These are phyloP conservation scores for Labrus mixtus DNA, from an alignment of 2,113 vertebrate species.

Conservation along the genomic window DNA sequence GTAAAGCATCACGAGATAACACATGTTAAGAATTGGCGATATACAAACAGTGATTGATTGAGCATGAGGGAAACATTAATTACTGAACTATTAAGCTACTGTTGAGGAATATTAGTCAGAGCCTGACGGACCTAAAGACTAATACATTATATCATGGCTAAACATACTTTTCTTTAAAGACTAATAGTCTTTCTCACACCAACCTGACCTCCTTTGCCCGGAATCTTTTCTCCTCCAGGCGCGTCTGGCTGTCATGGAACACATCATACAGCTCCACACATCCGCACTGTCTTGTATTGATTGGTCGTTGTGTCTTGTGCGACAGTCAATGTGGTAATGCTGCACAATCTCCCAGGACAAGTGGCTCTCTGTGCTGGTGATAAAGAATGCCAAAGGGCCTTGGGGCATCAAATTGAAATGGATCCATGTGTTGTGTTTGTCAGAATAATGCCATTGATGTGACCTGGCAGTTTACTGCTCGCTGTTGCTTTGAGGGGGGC, in stretches of 20 bases:
- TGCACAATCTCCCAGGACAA: conserved; percentile 40
- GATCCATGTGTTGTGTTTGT: conserved; percentile 23
- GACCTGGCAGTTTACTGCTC: conserved; percentile 22
- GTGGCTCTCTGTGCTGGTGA: conserved; percentile 40
- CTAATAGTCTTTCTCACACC: neutral
- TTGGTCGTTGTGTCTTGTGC: conserved; percentile 49
- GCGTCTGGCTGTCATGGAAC: conserved; percentile 7
- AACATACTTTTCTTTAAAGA: neutral
- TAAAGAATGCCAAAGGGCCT: conserved; percentile 48
- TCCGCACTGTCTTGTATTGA: conserved; percentile 30
- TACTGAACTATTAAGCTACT: neutral
- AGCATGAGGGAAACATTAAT: too few relatives aligned
- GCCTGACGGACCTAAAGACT: neutral
- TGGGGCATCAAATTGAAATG: conserved; percentile 53
- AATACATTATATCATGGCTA: neutral
- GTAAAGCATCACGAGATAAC: too few relatives aligned
- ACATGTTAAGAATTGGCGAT: too few relatives aligned
- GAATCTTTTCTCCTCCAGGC: conserved; percentile 2
- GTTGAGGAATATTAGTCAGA: neutral
- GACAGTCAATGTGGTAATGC: conserved; percentile 49
- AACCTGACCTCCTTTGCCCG: neutral
- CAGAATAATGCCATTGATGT: conserved; percentile 27
- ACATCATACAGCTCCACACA: conserved; percentile 18
- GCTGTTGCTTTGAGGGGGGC: conserved; percentile 10
- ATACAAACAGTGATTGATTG: too few relatives aligned